These are phyloP conservation scores for Lynx canadensis DNA, from an alignment of 2,113 vertebrate genomes.

Conservation along the genomic window DNA sequence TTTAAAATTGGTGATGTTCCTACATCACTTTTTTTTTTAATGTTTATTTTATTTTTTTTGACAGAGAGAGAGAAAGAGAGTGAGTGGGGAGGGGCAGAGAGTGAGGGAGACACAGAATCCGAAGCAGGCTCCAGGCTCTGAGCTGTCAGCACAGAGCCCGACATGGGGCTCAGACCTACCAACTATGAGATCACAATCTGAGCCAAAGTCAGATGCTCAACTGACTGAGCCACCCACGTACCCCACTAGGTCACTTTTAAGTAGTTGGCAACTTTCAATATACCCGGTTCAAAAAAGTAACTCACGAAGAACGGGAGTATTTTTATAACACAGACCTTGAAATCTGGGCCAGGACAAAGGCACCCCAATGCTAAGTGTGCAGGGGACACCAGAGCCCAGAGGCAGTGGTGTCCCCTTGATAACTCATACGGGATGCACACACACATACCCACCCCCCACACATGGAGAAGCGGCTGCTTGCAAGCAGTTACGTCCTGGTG, in stretches of 20 bases:
- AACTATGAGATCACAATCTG: too few relatives aligned
- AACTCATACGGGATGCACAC: background rate
- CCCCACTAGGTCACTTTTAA: background rate
- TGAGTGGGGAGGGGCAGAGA: too few relatives aligned
- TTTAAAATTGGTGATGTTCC: background rate
- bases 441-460: accelerated
- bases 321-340: background rate
- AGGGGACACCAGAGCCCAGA: background rate
- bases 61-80: too few relatives aligned
- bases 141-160: too few relatives aligned
- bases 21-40: background rate
- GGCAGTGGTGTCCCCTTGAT: background rate
- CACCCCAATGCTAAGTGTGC: background rate
- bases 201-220: too few relatives aligned
- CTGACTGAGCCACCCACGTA: too few relatives aligned
- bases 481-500: background rate
- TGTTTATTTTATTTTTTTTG: too few relatives aligned
- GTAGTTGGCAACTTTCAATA: background rate
- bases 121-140: too few relatives aligned
- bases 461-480: too few relatives aligned
- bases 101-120: too few relatives aligned
- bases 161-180: too few relatives aligned
- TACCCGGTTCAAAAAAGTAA: background rate
- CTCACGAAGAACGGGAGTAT: background rate
- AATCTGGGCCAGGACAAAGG: background rate